Evolutionary conservation across 2,797 vertebrate species (phyloP).

Genomic region (Lindbergichthys nudifrons): DNA sequence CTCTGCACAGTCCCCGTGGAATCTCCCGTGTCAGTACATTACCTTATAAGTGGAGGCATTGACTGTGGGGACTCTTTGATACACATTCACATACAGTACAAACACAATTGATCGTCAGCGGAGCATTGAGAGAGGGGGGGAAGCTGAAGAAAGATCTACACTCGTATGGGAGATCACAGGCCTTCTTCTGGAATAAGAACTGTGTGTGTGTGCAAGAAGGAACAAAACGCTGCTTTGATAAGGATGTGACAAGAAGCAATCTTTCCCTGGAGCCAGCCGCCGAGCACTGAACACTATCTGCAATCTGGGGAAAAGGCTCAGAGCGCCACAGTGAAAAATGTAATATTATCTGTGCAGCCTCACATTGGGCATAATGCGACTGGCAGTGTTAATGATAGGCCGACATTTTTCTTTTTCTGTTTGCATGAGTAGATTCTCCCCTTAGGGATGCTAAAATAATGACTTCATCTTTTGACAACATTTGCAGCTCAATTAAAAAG

Average conservation of each 20-base stretch:
- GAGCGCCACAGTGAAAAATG: slow-evolving; percentile 55
- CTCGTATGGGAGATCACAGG: slow-evolving; percentile 72
- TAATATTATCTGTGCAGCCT: slow-evolving; percentile 60
- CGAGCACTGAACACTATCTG: slow-evolving; percentile 67
- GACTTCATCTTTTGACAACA: slow-evolving; percentile 69
- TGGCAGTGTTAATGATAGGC: slow-evolving; percentile 57
- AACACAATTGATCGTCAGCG: slow-evolving; percentile 81
- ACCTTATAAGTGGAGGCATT: slow-evolving; percentile 81
- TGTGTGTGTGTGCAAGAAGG: slow-evolving; percentile 43
- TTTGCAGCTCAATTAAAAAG: slow-evolving; percentile 77
- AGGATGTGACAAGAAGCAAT: slow-evolving; percentile 78
- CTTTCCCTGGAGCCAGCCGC: slow-evolving; percentile 68
- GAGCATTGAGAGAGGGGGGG: slow-evolving; percentile 44
- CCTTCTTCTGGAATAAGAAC: slow-evolving; percentile 63
- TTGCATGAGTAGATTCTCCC: slow-evolving; percentile 56
- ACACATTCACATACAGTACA: slow-evolving; percentile 82
- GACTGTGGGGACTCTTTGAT: slow-evolving; percentile 83
- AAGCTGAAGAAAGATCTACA: slow-evolving; percentile 65
- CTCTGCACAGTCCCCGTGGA: slow-evolving; percentile 74
- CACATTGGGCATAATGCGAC: slow-evolving; percentile 47
- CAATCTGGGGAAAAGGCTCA: slow-evolving; percentile 52
- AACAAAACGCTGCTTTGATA: slow-evolving; percentile 83
- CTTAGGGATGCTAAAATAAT: slow-evolving; percentile 67
- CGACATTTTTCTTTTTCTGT: slow-evolving; percentile 57
- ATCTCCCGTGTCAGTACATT: slow-evolving; percentile 78